Evolutionary conservation across 1,140 invertebrate species (phyloP), one percentile per base, ranked within the genome.

Genomic region (Drosophila athabasca): DNA sequence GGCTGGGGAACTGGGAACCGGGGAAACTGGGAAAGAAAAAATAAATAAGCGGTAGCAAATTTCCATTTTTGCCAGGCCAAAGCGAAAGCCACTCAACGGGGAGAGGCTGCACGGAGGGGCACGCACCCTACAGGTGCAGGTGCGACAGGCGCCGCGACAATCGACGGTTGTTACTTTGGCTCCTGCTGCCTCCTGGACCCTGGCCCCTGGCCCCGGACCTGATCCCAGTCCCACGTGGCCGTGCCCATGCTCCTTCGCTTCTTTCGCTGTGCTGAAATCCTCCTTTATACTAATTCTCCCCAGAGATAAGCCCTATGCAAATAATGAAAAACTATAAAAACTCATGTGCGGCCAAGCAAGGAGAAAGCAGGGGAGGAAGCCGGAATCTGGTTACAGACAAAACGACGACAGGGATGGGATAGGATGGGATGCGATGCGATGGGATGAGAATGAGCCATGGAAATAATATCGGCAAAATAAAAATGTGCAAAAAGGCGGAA

Each of bases 271-370:
- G 53, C 49, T 55, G 43, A 19, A 31, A 31, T 51, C 46, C 55
- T 17, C 26, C 24, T 48, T 45, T 80, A 51, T 54, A 82, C 79
- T 79, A 78, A 82, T 71, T 88, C 78, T 82, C 75, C 70, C 75
- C 50, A 58, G 83, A 87, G 83, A 83, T 88, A 88, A 88, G 71
- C 82, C 65, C 79, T 88, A 88, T 65, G 84, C 83, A 87, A 87
- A 87, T 87, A 88, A 88, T 87, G 83, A 88, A 89, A 87, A 87
- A 87, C 83, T 87, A 87, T 87, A 87, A 87, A 87, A 87, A 83
- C 67, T 87, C 83, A 87, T 83, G 84, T 76, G 74, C 65, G 65
- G 74, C 72, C 58, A 77, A 70, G 73, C 74, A 68, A 22, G 58
- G 52, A 43, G 65, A 39, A 51, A 45, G 57, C 55, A 57, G 29